Conservation (phyloP, 2,797 vertebrate genomes). For the Channa striata region DNA sequence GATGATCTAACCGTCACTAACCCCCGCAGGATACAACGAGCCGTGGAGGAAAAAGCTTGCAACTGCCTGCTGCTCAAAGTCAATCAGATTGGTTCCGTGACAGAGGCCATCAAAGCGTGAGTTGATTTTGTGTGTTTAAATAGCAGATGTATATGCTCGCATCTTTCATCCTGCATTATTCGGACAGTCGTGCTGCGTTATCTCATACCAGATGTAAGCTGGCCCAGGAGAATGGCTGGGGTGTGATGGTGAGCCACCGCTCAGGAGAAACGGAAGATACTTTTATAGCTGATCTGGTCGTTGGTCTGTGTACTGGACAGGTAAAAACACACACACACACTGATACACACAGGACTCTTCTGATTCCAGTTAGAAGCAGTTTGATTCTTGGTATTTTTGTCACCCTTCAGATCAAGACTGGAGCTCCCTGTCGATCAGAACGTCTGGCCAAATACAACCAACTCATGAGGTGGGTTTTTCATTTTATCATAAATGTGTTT, state of each 20-base stretch:
- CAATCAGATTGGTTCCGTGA: constrained; percentile 95
- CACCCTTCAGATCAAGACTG: constrained; percentile 92
- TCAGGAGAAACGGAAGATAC: constrained; percentile 96
- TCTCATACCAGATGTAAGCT: constrained; percentile 87
- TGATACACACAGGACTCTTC: background rate
- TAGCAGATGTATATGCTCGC: background rate
- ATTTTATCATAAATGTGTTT: background rate
- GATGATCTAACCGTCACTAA: constrained; percentile 95
- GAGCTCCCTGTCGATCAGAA: constrained; percentile 94
- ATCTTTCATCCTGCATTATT: background rate
- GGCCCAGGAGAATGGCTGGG: constrained; percentile 96
- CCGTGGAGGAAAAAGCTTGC: constrained; percentile 93
- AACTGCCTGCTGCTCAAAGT: constrained; percentile 96
- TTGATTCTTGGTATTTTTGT: constrained; percentile 17
- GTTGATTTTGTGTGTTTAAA: constrained; percentile 48
- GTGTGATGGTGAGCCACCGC: constrained; percentile 96
- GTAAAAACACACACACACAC: constrained; percentile 69
- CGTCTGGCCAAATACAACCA: constrained; percentile 96
- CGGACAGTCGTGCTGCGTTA: background rate
- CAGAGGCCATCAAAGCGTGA: constrained; percentile 94
- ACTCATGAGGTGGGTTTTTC: constrained; percentile 90
- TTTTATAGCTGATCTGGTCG: constrained; percentile 95
- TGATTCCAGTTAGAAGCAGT: too few relatives aligned
- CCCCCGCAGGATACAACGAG: constrained; percentile 91
- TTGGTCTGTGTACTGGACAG: constrained; percentile 95